Conservation (phyloP, 2,113 vertebrate species). For the Motacilla alba region DNA sequence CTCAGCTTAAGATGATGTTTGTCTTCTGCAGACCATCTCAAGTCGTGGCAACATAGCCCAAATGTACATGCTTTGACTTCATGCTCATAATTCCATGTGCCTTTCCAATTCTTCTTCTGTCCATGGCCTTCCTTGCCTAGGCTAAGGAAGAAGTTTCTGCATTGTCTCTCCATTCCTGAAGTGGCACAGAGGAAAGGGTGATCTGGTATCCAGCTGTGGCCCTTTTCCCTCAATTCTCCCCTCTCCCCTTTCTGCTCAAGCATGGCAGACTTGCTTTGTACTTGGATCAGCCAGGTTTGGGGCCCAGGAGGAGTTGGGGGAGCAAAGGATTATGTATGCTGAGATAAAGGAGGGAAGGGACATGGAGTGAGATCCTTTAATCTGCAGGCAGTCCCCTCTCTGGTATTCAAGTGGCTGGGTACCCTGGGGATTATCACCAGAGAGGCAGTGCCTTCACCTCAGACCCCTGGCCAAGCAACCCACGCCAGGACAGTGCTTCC, state of each 20-base stretch:
- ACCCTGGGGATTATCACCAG: rapidly evolving
- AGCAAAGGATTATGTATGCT: neutral
- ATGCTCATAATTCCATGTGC: neutral
- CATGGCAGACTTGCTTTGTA: neutral
- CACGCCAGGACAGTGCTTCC: rapidly evolving
- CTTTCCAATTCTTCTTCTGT: neutral
- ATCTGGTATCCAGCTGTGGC: neutral
- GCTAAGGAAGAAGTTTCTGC: neutral
- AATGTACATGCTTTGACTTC: neutral
- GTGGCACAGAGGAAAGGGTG: neutral
- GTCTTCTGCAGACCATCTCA: neutral
- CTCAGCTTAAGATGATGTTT: neutral
- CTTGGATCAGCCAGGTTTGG: neutral
- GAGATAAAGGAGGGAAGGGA: neutral
- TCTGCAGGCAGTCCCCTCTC: neutral
- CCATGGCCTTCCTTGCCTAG: neutral
- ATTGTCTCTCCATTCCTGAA: neutral
- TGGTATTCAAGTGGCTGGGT: neutral
- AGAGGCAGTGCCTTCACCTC: neutral
- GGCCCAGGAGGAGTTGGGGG: neutral
- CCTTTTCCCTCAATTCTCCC: neutral
- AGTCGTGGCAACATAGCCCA: neutral
- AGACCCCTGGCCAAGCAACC: rapidly evolving
- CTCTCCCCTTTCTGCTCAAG: neutral
- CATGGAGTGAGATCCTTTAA: neutral